These are phyloP conservation scores for Solenodon paradoxus DNA, from an alignment of 2,113 vertebrate genomes.

Conservation along the genomic window DNA sequence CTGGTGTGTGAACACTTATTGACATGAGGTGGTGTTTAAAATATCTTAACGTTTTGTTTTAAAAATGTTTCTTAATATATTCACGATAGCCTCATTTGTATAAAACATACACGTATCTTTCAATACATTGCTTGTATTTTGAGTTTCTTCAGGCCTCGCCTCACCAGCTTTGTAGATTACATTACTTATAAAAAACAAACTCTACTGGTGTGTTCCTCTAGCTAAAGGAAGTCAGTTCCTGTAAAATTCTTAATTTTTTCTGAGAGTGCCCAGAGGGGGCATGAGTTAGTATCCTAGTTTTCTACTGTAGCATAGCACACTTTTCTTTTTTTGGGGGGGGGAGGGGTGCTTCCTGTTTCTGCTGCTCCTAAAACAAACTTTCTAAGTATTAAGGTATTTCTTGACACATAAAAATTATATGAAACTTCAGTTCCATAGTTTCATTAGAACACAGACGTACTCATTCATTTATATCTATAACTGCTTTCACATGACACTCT, in stretches of 20 bases:
- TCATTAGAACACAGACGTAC: neutral
- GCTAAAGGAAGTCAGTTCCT: neutral
- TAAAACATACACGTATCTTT: neutral
- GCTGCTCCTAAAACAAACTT: neutral
- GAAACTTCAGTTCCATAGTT: slow-evolving; percentile 22
- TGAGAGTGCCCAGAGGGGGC: neutral
- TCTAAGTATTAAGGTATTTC: neutral
- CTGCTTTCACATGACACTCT: neutral
- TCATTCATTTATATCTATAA: neutral
- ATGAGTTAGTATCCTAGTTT: no score
- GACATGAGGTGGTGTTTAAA: neutral
- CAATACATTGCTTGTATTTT: neutral
- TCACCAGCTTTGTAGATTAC: neutral
- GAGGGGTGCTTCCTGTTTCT: neutral
- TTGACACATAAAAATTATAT: neutral
- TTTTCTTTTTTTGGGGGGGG: no score
- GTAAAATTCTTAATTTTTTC: slow-evolving; percentile 13
- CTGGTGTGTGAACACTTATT: slow-evolving; percentile 3
- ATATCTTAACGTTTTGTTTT: neutral
- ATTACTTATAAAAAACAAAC: no score
- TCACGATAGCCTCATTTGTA: neutral
- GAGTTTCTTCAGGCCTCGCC: neutral
- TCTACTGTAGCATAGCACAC: neutral
- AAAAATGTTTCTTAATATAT: neutral
- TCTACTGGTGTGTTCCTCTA: neutral